A percentile compares a stretch with the other conserved stretches of the same genome.
phyloP scores from a whole-genome alignment of 2,888 invertebrate species.

The Noctua fimbriata region DNA sequence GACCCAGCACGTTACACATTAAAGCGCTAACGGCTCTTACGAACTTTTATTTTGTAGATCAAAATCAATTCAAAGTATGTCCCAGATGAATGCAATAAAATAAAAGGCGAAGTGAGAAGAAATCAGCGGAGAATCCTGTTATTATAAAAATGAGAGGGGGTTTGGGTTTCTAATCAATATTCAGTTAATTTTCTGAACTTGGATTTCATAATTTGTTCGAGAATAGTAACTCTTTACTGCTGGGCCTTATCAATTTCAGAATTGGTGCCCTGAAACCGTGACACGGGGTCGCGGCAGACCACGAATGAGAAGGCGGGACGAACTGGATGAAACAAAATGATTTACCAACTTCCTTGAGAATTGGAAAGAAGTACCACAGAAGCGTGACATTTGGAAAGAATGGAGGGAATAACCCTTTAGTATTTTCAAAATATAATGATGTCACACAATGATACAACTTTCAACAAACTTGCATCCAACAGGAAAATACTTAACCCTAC shows the following conservation, averaged over 20 bases:
- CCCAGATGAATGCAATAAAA: background rate
- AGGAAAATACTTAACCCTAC: background rate
- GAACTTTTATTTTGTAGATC: constrained; percentile 24
- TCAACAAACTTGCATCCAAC: background rate
- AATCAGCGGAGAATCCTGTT: background rate
- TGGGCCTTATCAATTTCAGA: too few relatives aligned
- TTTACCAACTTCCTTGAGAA: too few relatives aligned
- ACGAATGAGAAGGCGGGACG: too few relatives aligned
- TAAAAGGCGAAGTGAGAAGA: background rate
- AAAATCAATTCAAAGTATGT: constrained; percentile 26
- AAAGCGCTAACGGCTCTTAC: constrained; percentile 11
- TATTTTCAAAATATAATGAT: background rate
- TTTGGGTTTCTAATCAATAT: background rate
- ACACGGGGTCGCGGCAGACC: too few relatives aligned
- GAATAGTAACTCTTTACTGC: too few relatives aligned
- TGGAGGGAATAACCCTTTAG: background rate
- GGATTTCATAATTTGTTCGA: too few relatives aligned
- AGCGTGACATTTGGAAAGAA: too few relatives aligned
- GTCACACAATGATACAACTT: background rate
- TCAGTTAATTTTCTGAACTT: background rate
- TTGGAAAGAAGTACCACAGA: too few relatives aligned
- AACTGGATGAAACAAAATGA: too few relatives aligned
- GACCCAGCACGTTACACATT: constrained; percentile 47
- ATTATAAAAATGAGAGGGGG: background rate
- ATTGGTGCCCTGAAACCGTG: too few relatives aligned